Evolutionary conservation across 2,113 vertebrate species (phyloP).

Genomic region (Trematomus loennbergii): DNA sequence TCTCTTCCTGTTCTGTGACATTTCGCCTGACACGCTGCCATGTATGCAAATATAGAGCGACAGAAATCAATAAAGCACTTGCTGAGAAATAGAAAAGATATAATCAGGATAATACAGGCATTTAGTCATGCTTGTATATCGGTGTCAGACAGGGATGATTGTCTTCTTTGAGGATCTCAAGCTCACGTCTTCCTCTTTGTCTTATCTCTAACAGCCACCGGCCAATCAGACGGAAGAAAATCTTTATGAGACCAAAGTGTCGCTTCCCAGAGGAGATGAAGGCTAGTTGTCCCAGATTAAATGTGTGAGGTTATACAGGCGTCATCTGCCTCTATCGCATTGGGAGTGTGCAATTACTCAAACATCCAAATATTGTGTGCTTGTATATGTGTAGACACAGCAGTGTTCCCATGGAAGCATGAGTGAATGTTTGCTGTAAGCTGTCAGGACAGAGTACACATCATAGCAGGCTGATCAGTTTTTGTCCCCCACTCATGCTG

Average conservation of each 20-base stretch:
- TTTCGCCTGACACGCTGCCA: slow-evolving; percentile 18
- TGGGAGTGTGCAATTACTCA: neutral
- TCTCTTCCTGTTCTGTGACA: slow-evolving; percentile 5
- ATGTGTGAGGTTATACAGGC: slow-evolving; percentile 31
- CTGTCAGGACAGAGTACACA: slow-evolving; percentile 8
- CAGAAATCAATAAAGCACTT: slow-evolving; percentile 37
- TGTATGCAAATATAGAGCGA: slow-evolving; percentile 50
- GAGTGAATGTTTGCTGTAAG: slow-evolving; percentile 15
- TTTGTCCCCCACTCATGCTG: neutral
- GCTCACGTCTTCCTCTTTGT: slow-evolving; percentile 14
- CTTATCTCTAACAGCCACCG: slow-evolving; percentile 8
- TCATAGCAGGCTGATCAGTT: neutral
- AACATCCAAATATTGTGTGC: slow-evolving; percentile 10
- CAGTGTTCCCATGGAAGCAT: neutral
- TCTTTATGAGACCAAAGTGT: neutral
- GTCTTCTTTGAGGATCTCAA: slow-evolving; percentile 1
- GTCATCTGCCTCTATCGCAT: neutral
- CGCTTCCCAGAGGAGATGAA: slow-evolving; percentile 22
- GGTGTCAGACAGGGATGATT: neutral
- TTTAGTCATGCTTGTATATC: slow-evolving; percentile 33
- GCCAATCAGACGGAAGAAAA: slow-evolving; percentile 5
- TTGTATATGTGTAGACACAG: slow-evolving; percentile 6
- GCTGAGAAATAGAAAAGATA: slow-evolving; percentile 30
- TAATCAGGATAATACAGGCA: slow-evolving; percentile 41
- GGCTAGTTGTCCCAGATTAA: slow-evolving; percentile 19